Evolutionary conservation across 64 coral and sea anemone species (phyloP).

Genomic region (Dendronephthya gigantea): DNA sequence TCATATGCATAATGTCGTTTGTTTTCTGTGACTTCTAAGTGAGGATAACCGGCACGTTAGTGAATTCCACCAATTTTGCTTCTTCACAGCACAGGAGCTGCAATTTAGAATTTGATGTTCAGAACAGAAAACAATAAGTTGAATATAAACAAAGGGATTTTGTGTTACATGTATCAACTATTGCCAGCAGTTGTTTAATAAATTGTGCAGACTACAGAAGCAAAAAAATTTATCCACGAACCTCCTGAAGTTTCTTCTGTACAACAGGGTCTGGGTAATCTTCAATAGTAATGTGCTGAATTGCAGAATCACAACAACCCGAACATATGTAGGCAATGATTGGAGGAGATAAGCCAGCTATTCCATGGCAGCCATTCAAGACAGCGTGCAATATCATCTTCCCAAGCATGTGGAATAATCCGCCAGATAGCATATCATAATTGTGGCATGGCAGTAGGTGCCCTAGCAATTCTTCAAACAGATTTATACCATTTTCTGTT

Average conservation of each 20-base stretch:
- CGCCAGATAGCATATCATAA: not conserved
- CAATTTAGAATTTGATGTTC: not conserved
- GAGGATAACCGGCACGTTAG: not conserved
- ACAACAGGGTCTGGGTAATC: not conserved
- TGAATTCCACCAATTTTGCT: not conserved
- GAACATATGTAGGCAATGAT: not conserved
- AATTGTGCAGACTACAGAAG: not conserved
- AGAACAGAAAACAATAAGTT: not conserved
- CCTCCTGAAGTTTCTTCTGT: not conserved
- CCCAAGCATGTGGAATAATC: not conserved
- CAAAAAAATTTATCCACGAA: not conserved
- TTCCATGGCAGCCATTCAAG: not conserved
- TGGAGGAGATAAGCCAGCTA: slow-evolving; percentile 9
- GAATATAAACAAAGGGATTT: not conserved
- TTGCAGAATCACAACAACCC: not conserved
- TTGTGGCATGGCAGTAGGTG: not conserved
- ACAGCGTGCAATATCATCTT: not conserved
- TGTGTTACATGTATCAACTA: no score
- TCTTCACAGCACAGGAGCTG: not conserved
- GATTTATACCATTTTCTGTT: not conserved
- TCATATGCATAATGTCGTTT: not conserved
- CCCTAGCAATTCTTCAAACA: not conserved
- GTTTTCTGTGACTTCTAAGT: not conserved
- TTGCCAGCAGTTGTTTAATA: no score
- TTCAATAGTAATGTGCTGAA: not conserved